phyloP scores from a whole-genome alignment of 2,797 vertebrate genomes.

The Buphagus erythrorhynchus region DNA sequence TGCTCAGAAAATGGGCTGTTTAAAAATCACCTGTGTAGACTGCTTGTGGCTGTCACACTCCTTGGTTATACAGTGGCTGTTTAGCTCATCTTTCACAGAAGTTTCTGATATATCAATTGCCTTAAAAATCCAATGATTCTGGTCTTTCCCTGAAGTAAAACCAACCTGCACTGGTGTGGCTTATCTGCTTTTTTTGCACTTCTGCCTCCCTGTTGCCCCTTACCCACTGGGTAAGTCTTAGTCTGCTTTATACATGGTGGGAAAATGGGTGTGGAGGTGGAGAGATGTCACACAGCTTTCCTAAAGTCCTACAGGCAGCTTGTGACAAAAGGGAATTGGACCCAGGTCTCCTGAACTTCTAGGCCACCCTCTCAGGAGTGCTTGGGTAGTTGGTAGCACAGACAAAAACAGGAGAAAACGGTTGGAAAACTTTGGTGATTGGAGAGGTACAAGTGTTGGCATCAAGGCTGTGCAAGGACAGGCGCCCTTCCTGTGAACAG shows the following conservation, averaged over 20 bases:
- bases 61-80: background rate
- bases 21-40: background rate
- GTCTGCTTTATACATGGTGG: background rate
- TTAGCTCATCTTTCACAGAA: background rate
- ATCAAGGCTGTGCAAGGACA: background rate
- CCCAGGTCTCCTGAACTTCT: background rate
- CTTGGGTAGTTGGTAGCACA: background rate
- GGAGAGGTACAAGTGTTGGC: background rate
- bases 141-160: background rate
- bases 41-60: background rate
- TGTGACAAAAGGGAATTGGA: background rate
- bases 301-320: background rate
- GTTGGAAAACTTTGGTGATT: background rate
- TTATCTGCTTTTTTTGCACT: background rate
- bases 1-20: background rate
- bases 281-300: background rate
- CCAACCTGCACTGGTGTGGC: background rate
- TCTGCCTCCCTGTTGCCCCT: background rate
- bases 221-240: background rate
- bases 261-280: background rate
- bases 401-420: background rate
- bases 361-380: background rate
- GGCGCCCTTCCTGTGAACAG: background rate
- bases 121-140: background rate
- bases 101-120: background rate